Evolutionary conservation across 2,797 vertebrate genomes (phyloP).

Genomic region (Helostoma temminkii): DNA sequence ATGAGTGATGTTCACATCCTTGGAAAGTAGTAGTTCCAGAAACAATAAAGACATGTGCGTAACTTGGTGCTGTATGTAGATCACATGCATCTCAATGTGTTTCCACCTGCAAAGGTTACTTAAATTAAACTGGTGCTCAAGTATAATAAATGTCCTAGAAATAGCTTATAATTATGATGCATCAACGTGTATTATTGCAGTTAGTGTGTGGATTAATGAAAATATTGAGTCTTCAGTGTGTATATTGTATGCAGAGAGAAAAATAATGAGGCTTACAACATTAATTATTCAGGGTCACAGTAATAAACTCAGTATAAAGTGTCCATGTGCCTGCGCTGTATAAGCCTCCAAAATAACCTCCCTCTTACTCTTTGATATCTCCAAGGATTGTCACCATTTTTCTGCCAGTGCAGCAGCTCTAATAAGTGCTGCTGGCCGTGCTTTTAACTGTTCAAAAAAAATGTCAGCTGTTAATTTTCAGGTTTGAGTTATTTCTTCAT

Average conservation of each 20-base stretch:
- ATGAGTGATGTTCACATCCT: too few relatives aligned
- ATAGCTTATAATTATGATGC: neutral
- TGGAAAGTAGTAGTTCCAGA: too few relatives aligned
- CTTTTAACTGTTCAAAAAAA: neutral
- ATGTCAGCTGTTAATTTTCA: slow-evolving; percentile 13
- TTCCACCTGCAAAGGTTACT: too few relatives aligned
- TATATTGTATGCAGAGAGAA: neutral
- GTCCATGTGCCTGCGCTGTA: neutral
- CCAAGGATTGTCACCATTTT: slow-evolving; percentile 1
- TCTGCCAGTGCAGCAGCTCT: slow-evolving; percentile 5
- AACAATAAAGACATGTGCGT: too few relatives aligned
- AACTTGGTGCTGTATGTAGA: too few relatives aligned
- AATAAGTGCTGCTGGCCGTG: neutral
- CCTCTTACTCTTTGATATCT: neutral
- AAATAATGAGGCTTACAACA: slow-evolving; percentile 25
- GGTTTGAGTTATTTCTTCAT: neutral
- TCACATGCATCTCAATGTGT: too few relatives aligned
- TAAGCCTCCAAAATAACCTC: neutral
- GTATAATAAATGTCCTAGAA: neutral
- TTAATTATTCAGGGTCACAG: slow-evolving; percentile 18
- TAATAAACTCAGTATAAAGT: neutral
- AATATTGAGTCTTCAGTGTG: neutral
- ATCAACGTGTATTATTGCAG: neutral
- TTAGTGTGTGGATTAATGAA: neutral
- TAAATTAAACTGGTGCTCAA: too few relatives aligned